Evolutionary conservation across 1,140 invertebrate genomes (phyloP), one percentile per base, ranked within the genome.

Genomic region (Pseudomyrmex cubaensis): DNA sequence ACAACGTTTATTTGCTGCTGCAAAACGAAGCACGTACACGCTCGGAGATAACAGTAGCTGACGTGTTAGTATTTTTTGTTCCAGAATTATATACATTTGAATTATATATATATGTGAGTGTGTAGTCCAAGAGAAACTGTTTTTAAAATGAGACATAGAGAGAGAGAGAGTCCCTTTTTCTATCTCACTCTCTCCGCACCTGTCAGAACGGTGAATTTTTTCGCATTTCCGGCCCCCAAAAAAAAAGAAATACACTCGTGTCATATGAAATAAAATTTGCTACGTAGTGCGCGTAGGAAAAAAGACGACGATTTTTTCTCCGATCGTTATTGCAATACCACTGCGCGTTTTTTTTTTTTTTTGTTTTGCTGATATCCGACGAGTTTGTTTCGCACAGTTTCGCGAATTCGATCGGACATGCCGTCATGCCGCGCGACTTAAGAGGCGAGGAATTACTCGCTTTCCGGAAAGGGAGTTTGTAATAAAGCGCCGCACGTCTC

Each of bases 331-430:
- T 56, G 67, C 59, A 22, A 78, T 20, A 7, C 52, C 44, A n/a
- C 12, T 10, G 61, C n/a, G 74, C 61, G 61, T 66, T n/a, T 22
- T 44, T 70, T 59, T 59, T 72, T 66, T 12, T 10, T 44, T 12
- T 35, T 61, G n/a, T 44, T 12, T 35, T 61, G 22, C 57, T 35
- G 66, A 5, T 35, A 59, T 44, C 64, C 54, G 54, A 59, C 44
- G 69, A 35, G 0, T 35, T 35, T 35, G 35, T 35, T 50, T 48
- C 12, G 54, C 54, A n/a, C 54, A 17, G 66, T 72, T 22, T 15
- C 62, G 62, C 15, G 66, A 20, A 48, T 70, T 80, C 44, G 76
- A 80, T 80, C 22, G 54, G 76, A 70, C 59, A 62, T 48, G 76
- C 54, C n/a, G 35, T 35, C 5, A 7, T 7, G 5, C 5, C 20